phyloP scores from a whole-genome alignment of 1,140 invertebrate species.

The Asobara japonica region DNA sequence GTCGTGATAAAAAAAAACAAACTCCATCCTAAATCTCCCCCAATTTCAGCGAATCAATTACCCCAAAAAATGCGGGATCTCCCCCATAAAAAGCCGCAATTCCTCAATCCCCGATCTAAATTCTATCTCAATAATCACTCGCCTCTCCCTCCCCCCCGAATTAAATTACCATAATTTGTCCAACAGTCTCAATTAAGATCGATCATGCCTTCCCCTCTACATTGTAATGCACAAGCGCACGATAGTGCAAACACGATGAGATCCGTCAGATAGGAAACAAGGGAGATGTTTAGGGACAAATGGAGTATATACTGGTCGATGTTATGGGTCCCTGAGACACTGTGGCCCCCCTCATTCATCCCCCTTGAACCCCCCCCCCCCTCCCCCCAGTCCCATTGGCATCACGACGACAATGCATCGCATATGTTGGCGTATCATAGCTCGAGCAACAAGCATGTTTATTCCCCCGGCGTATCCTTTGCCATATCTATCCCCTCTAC shows the following conservation, averaged over 20 bases:
- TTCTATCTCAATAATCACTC: neutral
- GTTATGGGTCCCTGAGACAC: conserved; percentile 4
- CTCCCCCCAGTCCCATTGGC: neutral
- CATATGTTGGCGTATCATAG: conserved; percentile 57
- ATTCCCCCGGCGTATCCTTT: conserved; percentile 47
- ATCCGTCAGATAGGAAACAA: conserved; percentile 16
- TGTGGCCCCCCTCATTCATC: neutral
- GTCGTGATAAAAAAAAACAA: no score
- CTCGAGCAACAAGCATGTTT: conserved; percentile 53
- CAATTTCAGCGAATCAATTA: neutral
- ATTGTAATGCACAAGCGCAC: neutral
- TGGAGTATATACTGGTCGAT: neutral
- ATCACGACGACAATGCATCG: conserved; percentile 51
- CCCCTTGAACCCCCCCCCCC: neutral
- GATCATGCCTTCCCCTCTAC: neutral
- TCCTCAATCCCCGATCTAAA: neutral
- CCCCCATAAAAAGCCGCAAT: neutral
- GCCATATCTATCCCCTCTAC: conserved; percentile 4
- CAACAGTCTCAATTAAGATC: conserved; percentile 2
- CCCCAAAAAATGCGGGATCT: neutral
- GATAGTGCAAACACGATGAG: conserved; percentile 11
- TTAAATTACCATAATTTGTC: conserved; percentile 13
- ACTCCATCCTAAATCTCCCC: no score
- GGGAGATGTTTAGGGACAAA: conserved; percentile 12
- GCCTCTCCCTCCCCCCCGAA: neutral